Percentiles rank a stretch among this genome's conserved stretches.
Conservation (phyloP, 2,888 invertebrate genomes). For the Podotricha telesiphe region DNA sequence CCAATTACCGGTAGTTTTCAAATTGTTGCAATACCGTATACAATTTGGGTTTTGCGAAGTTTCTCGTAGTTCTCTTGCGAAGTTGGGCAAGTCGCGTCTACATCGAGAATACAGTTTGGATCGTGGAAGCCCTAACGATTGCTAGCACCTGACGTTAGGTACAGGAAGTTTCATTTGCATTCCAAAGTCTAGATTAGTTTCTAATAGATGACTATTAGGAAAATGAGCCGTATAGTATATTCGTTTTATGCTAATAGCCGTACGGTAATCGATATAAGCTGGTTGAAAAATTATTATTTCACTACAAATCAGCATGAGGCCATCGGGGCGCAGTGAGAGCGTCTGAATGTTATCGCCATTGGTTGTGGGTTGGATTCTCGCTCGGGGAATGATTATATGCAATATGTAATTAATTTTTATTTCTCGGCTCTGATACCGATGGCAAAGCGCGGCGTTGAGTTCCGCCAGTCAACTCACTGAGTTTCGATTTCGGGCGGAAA, state of each 20-base stretch:
- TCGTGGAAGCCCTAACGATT: constrained; percentile 27
- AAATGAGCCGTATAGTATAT: constrained; percentile 1
- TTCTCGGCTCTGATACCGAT: no score
- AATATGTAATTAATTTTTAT: no score
- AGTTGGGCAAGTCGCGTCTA: constrained; percentile 23
- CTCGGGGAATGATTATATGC: no score
- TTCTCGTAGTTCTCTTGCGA: constrained; percentile 15
- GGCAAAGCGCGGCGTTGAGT: no score
- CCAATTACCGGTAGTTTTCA: constrained; percentile 25
- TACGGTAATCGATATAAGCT: not conserved
- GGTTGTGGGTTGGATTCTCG: no score
- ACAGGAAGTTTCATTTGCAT: constrained; percentile 22
- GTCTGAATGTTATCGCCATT: no score
- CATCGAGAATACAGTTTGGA: constrained; percentile 30
- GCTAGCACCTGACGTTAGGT: constrained; percentile 17
- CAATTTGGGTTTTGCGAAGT: constrained; percentile 27
- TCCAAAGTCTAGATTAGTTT: constrained; percentile 21
- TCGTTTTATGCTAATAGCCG: not conserved
- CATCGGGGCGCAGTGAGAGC: no score
- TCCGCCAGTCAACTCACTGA: no score
- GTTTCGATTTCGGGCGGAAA: no score
- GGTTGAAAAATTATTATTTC: no score
- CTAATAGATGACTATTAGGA: constrained; percentile 2
- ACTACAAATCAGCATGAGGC: no score
- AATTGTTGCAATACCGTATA: constrained; percentile 24